phyloP scores from a whole-genome alignment of 2,797 vertebrate species.

The Schizopygopsis pylzovi region DNA sequence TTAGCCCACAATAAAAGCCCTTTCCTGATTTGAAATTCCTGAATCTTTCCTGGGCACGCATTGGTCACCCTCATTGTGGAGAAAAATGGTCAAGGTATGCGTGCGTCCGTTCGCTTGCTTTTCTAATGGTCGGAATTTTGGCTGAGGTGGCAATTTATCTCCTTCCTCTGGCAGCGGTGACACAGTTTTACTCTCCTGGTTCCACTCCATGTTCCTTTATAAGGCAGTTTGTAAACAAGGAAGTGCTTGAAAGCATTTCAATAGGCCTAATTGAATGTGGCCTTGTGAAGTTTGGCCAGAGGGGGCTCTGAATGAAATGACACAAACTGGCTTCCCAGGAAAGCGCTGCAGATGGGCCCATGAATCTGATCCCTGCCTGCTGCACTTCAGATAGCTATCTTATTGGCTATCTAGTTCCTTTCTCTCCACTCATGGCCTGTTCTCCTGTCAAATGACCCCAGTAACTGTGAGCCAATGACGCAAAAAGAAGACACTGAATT shows the following conservation, averaged over 20 bases:
- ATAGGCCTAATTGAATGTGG: conserved; percentile 30
- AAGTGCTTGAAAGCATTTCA: conserved; percentile 44
- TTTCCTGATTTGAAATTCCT: conserved; percentile 71
- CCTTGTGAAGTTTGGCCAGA: conserved; percentile 21
- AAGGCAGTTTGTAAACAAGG: conserved; percentile 72
- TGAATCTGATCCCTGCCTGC: conserved; percentile 70
- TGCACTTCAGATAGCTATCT: conserved; percentile 66
- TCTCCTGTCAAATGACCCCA: conserved; percentile 70
- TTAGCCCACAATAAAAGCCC: conserved; percentile 72
- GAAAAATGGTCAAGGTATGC: conserved; percentile 69
- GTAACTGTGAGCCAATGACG: conserved; percentile 73
- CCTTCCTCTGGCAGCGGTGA: conserved; percentile 71
- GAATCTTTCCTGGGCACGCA: conserved; percentile 66
- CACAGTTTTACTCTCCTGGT: conserved; percentile 68
- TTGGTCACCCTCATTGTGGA: conserved; percentile 73
- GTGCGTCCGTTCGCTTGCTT: conserved; percentile 62
- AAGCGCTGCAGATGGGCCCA: conserved; percentile 62
- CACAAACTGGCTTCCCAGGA: conserved; percentile 5
- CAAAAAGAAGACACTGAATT: conserved; percentile 69
- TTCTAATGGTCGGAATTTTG: conserved; percentile 70
- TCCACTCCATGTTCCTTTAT: conserved; percentile 29
- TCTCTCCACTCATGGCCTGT: conserved; percentile 68
- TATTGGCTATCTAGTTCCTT: conserved; percentile 73
- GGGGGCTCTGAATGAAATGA: conserved; percentile 15
- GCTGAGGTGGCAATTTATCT: conserved; percentile 74